These are phyloP conservation scores for Peromyscus eremicus DNA, from an alignment of 2,797 vertebrate species.

Conservation along the genomic window DNA sequence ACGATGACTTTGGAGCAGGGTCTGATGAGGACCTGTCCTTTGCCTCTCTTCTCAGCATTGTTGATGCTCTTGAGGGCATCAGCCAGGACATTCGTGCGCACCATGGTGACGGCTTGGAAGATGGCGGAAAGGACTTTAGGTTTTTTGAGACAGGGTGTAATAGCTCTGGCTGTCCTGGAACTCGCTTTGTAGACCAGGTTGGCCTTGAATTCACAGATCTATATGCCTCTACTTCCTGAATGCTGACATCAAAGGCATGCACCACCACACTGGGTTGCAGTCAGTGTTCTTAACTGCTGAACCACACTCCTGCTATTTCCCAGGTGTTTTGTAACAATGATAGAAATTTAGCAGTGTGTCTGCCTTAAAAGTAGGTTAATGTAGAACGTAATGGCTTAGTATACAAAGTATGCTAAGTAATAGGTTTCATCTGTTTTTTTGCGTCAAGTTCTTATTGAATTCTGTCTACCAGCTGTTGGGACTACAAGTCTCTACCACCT, in stretches of 20 bases:
- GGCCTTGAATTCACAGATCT: too few relatives aligned
- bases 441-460: neutral
- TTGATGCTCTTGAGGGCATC: too few relatives aligned
- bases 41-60: too few relatives aligned
- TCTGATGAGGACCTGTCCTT: too few relatives aligned
- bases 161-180: too few relatives aligned
- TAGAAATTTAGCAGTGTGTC: neutral
- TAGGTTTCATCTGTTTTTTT: neutral
- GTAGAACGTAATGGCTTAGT: neutral
- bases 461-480: neutral
- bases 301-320: neutral
- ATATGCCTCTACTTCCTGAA: too few relatives aligned
- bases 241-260: too few relatives aligned
- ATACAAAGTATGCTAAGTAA: neutral
- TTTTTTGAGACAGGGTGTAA: neutral
- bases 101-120: too few relatives aligned
- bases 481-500: neutral
- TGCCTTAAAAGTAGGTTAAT: neutral
- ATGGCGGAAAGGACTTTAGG: too few relatives aligned
- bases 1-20: too few relatives aligned
- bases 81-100: too few relatives aligned
- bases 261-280: neutral
- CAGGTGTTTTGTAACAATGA: neutral
- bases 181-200: too few relatives aligned
- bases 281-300: neutral